These are phyloP conservation scores for Acleris emargana DNA, from an alignment of 2,888 invertebrate species.

Conservation along the genomic window DNA sequence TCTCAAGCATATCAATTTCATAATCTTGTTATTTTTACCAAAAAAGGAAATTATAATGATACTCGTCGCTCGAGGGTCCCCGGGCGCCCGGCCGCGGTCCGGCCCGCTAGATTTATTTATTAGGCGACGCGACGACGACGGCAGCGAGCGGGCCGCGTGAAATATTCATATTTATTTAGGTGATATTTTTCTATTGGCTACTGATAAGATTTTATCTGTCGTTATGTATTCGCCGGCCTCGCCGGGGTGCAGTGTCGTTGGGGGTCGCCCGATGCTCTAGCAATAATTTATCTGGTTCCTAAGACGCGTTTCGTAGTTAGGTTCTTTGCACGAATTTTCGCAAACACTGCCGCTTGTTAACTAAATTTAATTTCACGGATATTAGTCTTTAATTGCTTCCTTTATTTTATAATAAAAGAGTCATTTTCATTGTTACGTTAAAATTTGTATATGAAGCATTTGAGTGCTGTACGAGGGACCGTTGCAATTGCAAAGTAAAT, in stretches of 20 bases:
- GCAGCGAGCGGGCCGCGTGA: conserved; percentile 59
- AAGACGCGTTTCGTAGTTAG: conserved; percentile 82
- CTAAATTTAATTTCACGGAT: conserved; percentile 67
- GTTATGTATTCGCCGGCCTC: conserved; percentile 69
- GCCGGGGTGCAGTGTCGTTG: conserved; percentile 66
- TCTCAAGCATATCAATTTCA: conserved; percentile 70
- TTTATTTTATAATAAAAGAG: conserved; percentile 64
- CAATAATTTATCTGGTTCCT: conserved; percentile 84
- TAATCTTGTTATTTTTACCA: conserved; percentile 78
- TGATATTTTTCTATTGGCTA: conserved; percentile 84
- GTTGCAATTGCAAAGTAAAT: conserved; percentile 83
- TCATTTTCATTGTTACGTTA: conserved; percentile 75
- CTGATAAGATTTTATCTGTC: conserved; percentile 78
- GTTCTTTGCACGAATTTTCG: conserved; percentile 82
- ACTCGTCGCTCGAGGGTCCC: conserved; percentile 42
- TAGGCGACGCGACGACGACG: conserved; percentile 49
- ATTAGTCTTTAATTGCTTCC: conserved; percentile 72
- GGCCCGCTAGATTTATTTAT: conserved; percentile 52
- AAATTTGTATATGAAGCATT: conserved; percentile 81
- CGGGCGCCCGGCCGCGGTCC: conserved; percentile 39
- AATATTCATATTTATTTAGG: conserved; percentile 82
- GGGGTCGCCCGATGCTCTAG: conserved; percentile 75
- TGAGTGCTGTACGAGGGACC: conserved; percentile 82
- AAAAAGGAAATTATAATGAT: conserved; percentile 65
- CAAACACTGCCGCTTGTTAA: conserved; percentile 81